phyloP scores from a whole-genome alignment of 2,888 invertebrate species.

The Ophion obscuratus region DNA sequence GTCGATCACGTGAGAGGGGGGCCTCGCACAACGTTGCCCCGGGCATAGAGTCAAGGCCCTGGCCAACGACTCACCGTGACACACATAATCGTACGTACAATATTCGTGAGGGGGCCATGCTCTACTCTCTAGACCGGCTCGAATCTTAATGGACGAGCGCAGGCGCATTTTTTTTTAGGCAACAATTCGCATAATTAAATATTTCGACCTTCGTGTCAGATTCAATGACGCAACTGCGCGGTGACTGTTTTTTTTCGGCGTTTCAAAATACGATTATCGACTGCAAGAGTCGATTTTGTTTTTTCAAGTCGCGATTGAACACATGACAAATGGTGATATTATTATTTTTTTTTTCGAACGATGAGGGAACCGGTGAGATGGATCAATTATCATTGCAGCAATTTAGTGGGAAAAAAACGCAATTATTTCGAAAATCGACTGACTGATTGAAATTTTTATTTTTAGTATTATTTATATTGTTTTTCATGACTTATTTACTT shows the following conservation, averaged over 20 bases:
- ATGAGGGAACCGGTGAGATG: too few species aligned
- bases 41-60: constrained; percentile 78
- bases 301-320: not conserved
- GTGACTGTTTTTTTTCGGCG: not conserved
- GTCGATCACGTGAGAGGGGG: constrained; percentile 52
- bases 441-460: not conserved
- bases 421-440: not conserved
- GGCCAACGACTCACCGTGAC: constrained; percentile 79
- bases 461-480: not conserved
- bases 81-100: constrained; percentile 74
- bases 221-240: constrained; percentile 26
- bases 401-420: not conserved
- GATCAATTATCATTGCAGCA: not conserved
- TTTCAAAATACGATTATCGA: not conserved
- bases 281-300: not conserved
- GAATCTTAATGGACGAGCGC: constrained; percentile 58
- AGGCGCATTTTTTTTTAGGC: constrained; percentile 44
- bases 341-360: too few species aligned
- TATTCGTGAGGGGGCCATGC: constrained; percentile 61
- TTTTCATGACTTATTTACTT: too few species aligned
- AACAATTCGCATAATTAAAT: constrained; percentile 43
- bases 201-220: constrained; percentile 39
- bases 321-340: too few species aligned
- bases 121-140: constrained; percentile 53
- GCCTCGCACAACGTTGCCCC: constrained; percentile 45